phyloP scores from a whole-genome alignment of 2,888 invertebrate species.

The Lycocerus yunnanus region DNA sequence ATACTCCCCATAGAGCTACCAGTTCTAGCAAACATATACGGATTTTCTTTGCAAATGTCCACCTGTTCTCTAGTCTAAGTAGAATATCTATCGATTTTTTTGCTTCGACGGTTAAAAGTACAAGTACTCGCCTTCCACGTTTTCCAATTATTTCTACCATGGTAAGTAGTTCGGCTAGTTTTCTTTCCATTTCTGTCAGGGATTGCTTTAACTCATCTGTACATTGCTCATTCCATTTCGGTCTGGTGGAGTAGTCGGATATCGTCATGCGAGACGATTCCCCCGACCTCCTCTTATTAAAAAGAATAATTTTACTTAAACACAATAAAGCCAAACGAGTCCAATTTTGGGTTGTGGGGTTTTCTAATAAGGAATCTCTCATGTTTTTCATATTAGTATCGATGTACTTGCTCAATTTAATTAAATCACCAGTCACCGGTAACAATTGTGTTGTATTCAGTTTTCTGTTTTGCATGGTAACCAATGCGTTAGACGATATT shows the following conservation, averaged over 20 bases:
- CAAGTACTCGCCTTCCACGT: conserved; percentile 10
- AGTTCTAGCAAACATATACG: neutral
- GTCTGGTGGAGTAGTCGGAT: neutral
- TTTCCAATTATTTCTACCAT: neutral
- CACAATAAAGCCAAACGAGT: neutral
- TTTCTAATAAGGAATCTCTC: too few species aligned
- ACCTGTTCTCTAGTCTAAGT: neutral
- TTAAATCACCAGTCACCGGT: too few species aligned
- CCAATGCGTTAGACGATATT: neutral
- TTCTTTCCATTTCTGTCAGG: neutral
- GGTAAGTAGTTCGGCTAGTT: neutral
- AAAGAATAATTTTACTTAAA: too few species aligned
- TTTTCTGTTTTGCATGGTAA: too few species aligned
- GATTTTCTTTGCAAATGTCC: neutral
- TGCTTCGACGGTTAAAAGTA: conserved; percentile 6
- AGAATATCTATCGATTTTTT: conserved; percentile 23
- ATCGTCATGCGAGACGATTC: neutral
- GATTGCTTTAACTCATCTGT: neutral
- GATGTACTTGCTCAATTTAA: too few species aligned
- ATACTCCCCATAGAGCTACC: neutral
- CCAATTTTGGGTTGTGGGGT: neutral
- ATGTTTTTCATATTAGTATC: too few species aligned
- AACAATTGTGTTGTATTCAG: too few species aligned
- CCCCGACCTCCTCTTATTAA: too few species aligned
- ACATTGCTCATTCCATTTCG: neutral